Percentiles rank a stretch among this genome's conserved stretches.
These are phyloP conservation scores for Panthera uncia DNA, from an alignment of 2,113 vertebrate genomes.

Conservation along the genomic window DNA sequence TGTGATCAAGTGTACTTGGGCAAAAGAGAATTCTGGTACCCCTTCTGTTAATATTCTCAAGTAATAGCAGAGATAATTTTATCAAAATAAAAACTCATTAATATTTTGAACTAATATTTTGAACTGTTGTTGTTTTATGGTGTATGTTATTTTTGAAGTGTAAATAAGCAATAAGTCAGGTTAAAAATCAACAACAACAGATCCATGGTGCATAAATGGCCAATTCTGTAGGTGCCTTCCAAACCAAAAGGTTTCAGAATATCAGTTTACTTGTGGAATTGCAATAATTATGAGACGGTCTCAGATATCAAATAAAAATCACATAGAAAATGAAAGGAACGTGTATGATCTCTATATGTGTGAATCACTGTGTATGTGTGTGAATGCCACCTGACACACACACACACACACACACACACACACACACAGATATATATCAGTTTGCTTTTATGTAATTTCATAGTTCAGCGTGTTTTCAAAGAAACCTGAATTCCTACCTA, in stretches of 20 bases:
- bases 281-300: neutral
- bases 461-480: neutral
- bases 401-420: neutral
- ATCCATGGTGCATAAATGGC: neutral
- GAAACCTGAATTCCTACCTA: neutral
- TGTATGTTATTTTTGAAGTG: constrained; percentile 48
- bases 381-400: neutral
- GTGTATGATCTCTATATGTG: neutral
- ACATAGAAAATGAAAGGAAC: neutral
- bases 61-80: neutral
- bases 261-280: neutral
- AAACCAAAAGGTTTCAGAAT: neutral
- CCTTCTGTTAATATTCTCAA: constrained; percentile 31
- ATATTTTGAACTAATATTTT: constrained; percentile 59
- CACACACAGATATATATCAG: neutral
- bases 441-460: neutral
- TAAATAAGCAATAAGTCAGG: neutral
- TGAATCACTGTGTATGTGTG: neutral
- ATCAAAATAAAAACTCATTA: constrained; percentile 61
- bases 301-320: neutral
- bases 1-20: constrained; percentile 1
- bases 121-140: neutral
- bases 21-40: neutral
- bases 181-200: neutral
- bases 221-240: neutral